A percentile compares a stretch with the other conserved stretches of the same genome.
These are phyloP conservation scores for Epinephelus lanceolatus DNA, from an alignment of 2,113 vertebrate species.

Conservation along the genomic window DNA sequence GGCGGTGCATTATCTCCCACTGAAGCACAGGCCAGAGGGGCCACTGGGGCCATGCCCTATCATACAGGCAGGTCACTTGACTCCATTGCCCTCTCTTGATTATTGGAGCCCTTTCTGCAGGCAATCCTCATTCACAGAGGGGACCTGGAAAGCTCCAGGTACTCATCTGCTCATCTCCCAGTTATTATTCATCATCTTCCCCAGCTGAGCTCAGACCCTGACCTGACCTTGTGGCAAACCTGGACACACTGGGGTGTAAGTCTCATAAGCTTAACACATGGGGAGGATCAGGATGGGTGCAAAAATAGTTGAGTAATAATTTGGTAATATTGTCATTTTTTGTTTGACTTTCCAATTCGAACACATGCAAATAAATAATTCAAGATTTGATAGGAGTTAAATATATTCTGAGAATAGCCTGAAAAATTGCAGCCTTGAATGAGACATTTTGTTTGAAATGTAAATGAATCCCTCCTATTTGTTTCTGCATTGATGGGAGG, in stretches of 20 bases:
- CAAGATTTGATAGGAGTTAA: not conserved
- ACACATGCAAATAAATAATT: not conserved
- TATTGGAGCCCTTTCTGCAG: constrained; percentile 68
- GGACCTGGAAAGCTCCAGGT: constrained; percentile 54
- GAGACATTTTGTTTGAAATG: constrained; percentile 39
- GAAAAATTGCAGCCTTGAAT: constrained; percentile 20
- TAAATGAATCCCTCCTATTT: constrained; percentile 37
- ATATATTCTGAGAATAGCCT: constrained; percentile 1
- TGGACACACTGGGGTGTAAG: constrained; percentile 38
- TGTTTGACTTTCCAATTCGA: not conserved
- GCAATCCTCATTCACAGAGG: constrained; percentile 59
- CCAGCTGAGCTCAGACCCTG: constrained; percentile 76
- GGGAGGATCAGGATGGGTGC: not conserved
- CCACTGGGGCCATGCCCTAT: constrained; percentile 74
- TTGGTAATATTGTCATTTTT: not conserved
- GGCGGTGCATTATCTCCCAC: constrained; percentile 83
- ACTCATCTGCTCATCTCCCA: constrained; percentile 70
- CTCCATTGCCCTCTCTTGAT: constrained; percentile 83
- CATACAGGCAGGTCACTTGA: constrained; percentile 82
- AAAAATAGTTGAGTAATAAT: constrained; percentile 16
- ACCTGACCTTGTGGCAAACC: constrained; percentile 43
- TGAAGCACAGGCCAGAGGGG: constrained; percentile 68
- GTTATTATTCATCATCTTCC: constrained; percentile 72
- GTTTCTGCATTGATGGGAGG: constrained; percentile 26
- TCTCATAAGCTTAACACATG: constrained; percentile 41